Base-by-base conservation (phyloP, 2,113 vertebrate genomes). In the Gopherus evgoodei region DNA sequence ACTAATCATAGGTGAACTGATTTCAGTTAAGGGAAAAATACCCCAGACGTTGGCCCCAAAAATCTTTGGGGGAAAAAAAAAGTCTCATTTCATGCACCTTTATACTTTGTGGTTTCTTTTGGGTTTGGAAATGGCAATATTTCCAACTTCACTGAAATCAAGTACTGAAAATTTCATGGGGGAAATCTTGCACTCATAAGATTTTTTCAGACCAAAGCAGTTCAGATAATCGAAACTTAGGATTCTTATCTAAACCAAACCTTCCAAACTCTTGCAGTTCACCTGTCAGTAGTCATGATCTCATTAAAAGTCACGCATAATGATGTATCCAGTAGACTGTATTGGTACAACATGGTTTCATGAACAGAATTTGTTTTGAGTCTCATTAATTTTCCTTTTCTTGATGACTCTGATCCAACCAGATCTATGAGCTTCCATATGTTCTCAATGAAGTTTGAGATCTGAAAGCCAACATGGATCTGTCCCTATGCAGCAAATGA, bases 361-460 rank as follows among this genome's bases (percentile, higher is more conserved):
- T 91, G 95, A 94, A 89, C 59, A 96, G 93, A 91, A 56, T 78
- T 91, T 91, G 1, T 29, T 90, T 89, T 88, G 90, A 53, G 90
- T 90, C 84, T 81, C 88, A 44, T 89, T 83, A 53, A 44, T 96
- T 96, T 96, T 94, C 93, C 59, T 81, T 92, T 83, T 95, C 59
- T 93, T 97, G 87, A 52, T 82, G 87, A 89, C 57, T 95, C 94
- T 96, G 95, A 96, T 97, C 95, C 92, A 52, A 95, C 86, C 56
- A 90, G 86, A 94, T 79, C 82, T 90, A 59, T 76, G 83, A 90
- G 75, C 72, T 89, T 96, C 89, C 76, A 88, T 86, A 88, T 95
- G 38, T 90, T 83, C 72, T 92, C 25, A 90, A 76, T 91, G 47
- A 93, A 84, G 82, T 75, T 52, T 93, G 59, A 94, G 83, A 24